phyloP scores from a whole-genome alignment of 2,113 vertebrate species.

The Chroicocephalus ridibundus region DNA sequence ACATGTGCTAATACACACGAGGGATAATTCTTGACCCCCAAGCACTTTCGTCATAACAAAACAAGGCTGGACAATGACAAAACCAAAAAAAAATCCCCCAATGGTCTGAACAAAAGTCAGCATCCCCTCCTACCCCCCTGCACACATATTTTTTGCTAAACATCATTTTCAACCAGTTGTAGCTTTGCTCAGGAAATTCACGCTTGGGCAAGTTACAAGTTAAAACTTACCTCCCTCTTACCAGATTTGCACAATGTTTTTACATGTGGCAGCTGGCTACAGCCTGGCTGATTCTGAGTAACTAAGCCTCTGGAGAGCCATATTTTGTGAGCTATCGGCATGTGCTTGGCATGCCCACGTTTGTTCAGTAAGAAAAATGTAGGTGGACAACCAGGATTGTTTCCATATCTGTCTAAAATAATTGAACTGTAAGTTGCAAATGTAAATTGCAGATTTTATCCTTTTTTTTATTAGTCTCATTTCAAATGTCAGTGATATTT shows the following conservation, averaged over 20 bases:
- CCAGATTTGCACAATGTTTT: constrained; percentile 16
- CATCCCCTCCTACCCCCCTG: background rate
- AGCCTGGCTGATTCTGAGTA: background rate
- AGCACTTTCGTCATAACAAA: background rate
- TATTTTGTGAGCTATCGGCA: background rate
- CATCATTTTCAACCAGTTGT: background rate
- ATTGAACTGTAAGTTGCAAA: constrained; percentile 33
- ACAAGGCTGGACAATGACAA: background rate
- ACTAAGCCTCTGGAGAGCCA: background rate
- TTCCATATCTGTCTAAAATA: constrained; percentile 26
- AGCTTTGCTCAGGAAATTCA: constrained; percentile 10
- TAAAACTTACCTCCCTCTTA: constrained; percentile 15
- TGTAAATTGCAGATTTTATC: constrained; percentile 41
- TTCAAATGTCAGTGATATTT: constrained; percentile 39
- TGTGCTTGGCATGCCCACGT: background rate
- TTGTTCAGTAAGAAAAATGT: constrained; percentile 15
- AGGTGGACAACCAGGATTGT: constrained; percentile 17
- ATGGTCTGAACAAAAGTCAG: background rate
- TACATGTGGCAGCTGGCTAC: background rate
- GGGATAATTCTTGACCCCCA: background rate
- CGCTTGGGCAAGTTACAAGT: constrained; percentile 14
- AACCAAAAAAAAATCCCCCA: background rate
- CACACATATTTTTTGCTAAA: background rate
- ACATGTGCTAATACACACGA: background rate
- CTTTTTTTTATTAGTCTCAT: background rate